Percentiles rank a stretch among this genome's conserved stretches.
Conservation (phyloP, 2,797 vertebrate genomes). For the Rhinogobio ventralis region DNA sequence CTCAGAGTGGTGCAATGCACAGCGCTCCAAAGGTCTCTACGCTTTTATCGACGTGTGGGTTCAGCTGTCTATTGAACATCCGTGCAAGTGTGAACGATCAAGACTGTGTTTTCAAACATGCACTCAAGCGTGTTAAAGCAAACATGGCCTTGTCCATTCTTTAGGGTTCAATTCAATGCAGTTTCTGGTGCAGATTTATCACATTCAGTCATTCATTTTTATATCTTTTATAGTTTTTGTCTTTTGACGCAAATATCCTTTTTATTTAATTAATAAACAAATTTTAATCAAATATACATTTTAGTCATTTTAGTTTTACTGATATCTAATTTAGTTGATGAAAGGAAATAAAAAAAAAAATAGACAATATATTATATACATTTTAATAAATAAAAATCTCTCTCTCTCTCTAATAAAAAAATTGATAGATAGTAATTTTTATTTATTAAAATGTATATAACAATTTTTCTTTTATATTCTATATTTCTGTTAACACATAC, state of each 20-base stretch:
- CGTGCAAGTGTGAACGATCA: slow-evolving; percentile 15
- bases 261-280: background rate
- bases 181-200: slow-evolving; percentile 1
- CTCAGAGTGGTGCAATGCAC: background rate
- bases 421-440: too few species aligned
- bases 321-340: background rate
- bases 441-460: too few species aligned
- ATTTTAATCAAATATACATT: too few species aligned
- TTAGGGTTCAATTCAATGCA: slow-evolving; percentile 22
- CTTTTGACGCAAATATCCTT: background rate
- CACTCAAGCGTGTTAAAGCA: slow-evolving; percentile 41
- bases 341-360: too few species aligned
- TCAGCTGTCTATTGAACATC: background rate
- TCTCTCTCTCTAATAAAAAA: too few species aligned
- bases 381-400: too few species aligned
- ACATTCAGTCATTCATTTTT: background rate
- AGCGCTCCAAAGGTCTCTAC: slow-evolving; percentile 9
- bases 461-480: too few species aligned
- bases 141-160: slow-evolving; percentile 42
- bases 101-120: slow-evolving; percentile 45
- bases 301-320: background rate
- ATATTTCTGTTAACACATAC: background rate
- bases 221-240: background rate
- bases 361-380: too few species aligned
- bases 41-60: slow-evolving; percentile 11